phyloP scores from a whole-genome alignment of 2,113 vertebrate species.

The Phaethornis superciliosus region DNA sequence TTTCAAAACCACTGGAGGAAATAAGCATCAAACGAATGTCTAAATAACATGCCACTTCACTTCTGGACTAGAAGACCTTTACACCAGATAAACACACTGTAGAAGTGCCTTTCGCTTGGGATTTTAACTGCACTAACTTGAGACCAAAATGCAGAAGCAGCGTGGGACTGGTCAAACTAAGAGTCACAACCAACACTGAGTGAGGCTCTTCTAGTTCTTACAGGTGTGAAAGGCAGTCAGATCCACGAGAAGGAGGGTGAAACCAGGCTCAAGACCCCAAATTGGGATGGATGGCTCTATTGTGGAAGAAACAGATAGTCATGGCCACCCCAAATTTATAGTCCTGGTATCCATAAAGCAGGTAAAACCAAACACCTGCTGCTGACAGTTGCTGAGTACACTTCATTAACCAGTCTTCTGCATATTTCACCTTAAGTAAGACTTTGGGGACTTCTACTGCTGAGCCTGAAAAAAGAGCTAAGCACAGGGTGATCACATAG shows the following conservation, averaged over 20 bases:
- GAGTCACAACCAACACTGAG: background rate
- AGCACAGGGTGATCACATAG: background rate
- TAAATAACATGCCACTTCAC: background rate
- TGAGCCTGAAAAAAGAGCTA: background rate
- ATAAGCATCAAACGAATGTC: background rate
- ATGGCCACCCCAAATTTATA: background rate
- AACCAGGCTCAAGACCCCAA: background rate
- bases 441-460: background rate
- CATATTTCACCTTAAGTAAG: background rate
- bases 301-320: background rate
- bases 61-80: background rate
- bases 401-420: background rate
- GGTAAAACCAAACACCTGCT: background rate
- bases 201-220: background rate
- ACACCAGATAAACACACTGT: background rate
- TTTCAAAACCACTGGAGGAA: conserved; percentile 21
- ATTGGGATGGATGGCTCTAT: background rate
- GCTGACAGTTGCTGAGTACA: rapidly evolving
- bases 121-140: background rate
- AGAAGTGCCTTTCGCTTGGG: background rate
- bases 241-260: background rate
- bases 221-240: background rate
- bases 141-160: background rate
- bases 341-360: background rate
- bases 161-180: background rate